Evolutionary conservation across 2,797 vertebrate genomes (phyloP).

Genomic region (Muscicapa comitata): DNA sequence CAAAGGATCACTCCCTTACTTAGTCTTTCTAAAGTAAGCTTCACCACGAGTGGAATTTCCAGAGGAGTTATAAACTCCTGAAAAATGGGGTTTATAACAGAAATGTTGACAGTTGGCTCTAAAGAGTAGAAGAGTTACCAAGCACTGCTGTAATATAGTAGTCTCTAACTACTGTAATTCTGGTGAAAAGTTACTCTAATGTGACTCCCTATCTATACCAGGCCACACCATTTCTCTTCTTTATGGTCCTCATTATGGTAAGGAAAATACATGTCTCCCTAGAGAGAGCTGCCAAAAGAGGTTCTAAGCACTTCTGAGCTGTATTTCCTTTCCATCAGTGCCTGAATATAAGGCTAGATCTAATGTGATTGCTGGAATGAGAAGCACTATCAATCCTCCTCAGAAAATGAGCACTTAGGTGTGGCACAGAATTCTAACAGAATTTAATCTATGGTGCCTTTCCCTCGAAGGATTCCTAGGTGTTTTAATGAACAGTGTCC

Average conservation of each 20-base stretch:
- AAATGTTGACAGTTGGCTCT: constrained; percentile 34
- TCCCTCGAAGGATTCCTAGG: background rate
- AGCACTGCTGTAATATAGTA: background rate
- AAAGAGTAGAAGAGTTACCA: constrained; percentile 15
- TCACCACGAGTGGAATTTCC: background rate
- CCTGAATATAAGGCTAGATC: background rate
- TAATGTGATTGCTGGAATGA: background rate
- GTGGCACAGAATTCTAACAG: background rate
- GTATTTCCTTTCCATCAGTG: background rate
- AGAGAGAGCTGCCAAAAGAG: background rate
- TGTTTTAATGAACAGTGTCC: background rate
- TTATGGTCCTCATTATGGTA: constrained; percentile 49
- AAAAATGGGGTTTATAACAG: constrained; percentile 59
- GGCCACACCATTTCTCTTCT: constrained; percentile 26
- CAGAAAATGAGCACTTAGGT: background rate
- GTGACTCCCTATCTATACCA: constrained; percentile 33
- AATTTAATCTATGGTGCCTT: background rate
- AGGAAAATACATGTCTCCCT: constrained; percentile 32
- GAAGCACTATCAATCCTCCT: background rate
- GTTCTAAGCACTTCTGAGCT: background rate
- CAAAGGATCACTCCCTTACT: background rate
- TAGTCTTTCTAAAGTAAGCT: background rate
- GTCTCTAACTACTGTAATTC: constrained; percentile 50
- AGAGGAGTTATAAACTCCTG: constrained; percentile 28
- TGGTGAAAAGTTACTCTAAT: constrained; percentile 54